Conservation (phyloP, 2,888 invertebrate species). For the Folsomia candida region DNA sequence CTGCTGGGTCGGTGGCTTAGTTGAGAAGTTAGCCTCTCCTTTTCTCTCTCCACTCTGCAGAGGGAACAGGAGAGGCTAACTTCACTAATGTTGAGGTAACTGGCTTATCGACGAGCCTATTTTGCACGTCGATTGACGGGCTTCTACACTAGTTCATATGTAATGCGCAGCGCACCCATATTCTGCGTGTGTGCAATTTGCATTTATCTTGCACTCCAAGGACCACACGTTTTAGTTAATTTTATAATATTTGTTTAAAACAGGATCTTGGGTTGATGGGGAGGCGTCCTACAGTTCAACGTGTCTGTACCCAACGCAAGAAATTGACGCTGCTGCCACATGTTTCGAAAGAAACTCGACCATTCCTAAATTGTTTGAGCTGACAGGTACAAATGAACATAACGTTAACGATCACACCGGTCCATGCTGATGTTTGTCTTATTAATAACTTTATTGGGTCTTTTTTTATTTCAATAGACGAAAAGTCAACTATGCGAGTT, state of each 20-base stretch:
- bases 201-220: not conserved
- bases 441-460: too few species aligned
- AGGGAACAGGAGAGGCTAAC: too few species aligned
- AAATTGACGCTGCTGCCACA: conserved; percentile 33
- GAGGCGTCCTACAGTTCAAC: conserved; percentile 33
- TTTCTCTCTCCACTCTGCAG: too few species aligned
- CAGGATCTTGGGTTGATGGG: conserved; percentile 48
- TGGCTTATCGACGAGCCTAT: too few species aligned
- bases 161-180: too few species aligned
- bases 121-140: too few species aligned
- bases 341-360: conserved; percentile 12
- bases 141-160: too few species aligned
- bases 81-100: too few species aligned
- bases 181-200: not conserved
- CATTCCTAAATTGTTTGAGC: conserved; percentile 41
- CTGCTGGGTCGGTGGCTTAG: too few species aligned
- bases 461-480: conserved; percentile 27
- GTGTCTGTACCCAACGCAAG: conserved; percentile 11
- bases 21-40: too few species aligned
- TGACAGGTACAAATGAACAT: too few species aligned
- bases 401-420: not conserved
- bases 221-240: not conserved
- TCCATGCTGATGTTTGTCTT: too few species aligned
- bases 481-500: conserved; percentile 26
- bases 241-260: conserved; percentile 12